Base-by-base conservation (phyloP, 35 echinoderm and acorn worm genomes). In the Diadema setosum region DNA sequence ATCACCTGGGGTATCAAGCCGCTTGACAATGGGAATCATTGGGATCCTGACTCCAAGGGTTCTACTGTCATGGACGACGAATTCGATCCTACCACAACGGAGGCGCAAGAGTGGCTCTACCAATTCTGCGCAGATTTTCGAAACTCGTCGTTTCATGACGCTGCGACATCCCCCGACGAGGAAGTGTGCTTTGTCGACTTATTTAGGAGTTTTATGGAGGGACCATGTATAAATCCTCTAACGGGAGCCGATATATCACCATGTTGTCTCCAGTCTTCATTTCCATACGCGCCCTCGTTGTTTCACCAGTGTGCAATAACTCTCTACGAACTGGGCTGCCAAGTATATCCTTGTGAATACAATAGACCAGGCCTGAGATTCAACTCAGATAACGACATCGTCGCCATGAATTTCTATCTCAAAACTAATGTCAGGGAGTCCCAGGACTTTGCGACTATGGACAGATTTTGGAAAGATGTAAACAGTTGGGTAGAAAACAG, bases 71-170 rank as follows among this genome's bases (percentile, higher is more conserved):
- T 90, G n/a, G 82, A 80, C 45, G 32, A 17, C 6, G 58, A 34
- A 2, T 94, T 94, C 31, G 74, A 85, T 45, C 48, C 90, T 17
- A 82, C 8, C 23, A 34, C 82, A 26, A 27, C 87, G 16, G 64
- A 94, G 26, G 39, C 74, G 18, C 93, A 94, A 37, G 2, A 78
- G 48, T 98, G 96, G 96, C 65, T 98, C 30, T 46, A 30, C 14
- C 39, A 85, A 32, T 94, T 98, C 55, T 98, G 96, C 61, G 44
- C 31, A 6, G 58, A 61, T 58, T 15, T 94, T 15, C 46, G 60
- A 81, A 57, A 85, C 12, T 81, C 90, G 55, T 57, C 27, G 15
- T 98, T 98, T 52, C 78, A 82, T 74, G 32, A 65, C 5, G 18
- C 23, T 9, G 26, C 4, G 33, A 34, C 80, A 7, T 36, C 0